Conservation (phyloP, 1,140 invertebrate species). For the Whitmania pigra region DNA sequence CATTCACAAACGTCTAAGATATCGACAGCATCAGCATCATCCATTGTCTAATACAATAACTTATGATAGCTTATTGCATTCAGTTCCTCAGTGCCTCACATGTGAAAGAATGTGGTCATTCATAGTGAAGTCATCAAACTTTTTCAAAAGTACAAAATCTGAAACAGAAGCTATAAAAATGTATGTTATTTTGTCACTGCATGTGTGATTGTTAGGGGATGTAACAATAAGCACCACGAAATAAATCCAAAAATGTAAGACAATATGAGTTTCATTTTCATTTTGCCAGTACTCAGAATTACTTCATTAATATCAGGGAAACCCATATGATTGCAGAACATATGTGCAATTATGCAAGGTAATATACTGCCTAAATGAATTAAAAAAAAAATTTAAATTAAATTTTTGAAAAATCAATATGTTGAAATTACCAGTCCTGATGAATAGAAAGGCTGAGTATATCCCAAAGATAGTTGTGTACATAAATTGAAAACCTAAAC, state of each 20-base stretch:
- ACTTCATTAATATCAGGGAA: slow-evolving; percentile 75
- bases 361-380: not conserved
- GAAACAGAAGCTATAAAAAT: not conserved
- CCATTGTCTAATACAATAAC: no score
- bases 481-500: slow-evolving; percentile 67
- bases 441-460: slow-evolving; percentile 78
- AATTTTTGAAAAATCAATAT: not conserved
- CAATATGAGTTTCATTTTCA: slow-evolving; percentile 51
- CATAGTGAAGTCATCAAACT: not conserved
- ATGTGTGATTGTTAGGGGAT: slow-evolving; percentile 8
- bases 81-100: not conserved
- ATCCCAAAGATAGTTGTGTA: slow-evolving; percentile 86
- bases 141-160: not conserved
- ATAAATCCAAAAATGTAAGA: slow-evolving; percentile 63
- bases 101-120: not conserved
- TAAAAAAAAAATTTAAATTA: not conserved
- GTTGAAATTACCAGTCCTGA: slow-evolving; percentile 44
- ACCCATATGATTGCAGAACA: slow-evolving; percentile 92
- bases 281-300: slow-evolving; percentile 51
- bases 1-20: no score
- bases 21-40: no score
- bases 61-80: not conserved
- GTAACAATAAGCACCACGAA: slow-evolving; percentile 50
- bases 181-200: not conserved
- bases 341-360: slow-evolving; percentile 58